Evolutionary conservation across 2,113 vertebrate species (phyloP), one percentile per base, ranked within the genome.

Genomic region (Carassius auratus): DNA sequence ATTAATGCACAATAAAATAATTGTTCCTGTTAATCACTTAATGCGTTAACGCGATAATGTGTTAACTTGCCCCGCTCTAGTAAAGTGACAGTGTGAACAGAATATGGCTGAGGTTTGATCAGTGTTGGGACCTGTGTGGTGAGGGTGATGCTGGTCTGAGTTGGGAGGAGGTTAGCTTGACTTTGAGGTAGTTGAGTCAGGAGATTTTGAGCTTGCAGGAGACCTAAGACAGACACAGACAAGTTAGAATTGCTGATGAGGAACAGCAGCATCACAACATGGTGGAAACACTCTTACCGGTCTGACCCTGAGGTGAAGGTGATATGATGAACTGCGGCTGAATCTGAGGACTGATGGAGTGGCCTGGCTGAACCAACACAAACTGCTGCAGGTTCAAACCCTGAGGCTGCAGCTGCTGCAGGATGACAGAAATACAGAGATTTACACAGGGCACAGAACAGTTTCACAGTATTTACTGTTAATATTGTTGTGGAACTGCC

Each of bases 291-390:
- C n/a, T 85, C 95, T 92, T 90, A 99, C 98, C 95, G 94, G 96
- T 97, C 92, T 98, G 98, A 93, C 96, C 95, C 95, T 97, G 97
- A 87, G 97, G 95, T 84, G 98, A 99, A 96, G 97, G 95, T 84
- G 98, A 99, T 96, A 99, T 97, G 96, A 99, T 98, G 89, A 99
- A 98, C 95, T 99, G 98, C 85, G 96, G 95, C 89, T 98, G 97
- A 94, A 99, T 92, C 92, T 93, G 96, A 85, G 97, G 95, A 87
- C 96, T 95, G n/a, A 95, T 94, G 4, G 90, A 94, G 88, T 95
- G 93, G 71, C 95, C 94, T 3, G 98, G 97, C 92, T 99, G 98
- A 90, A 99, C 95, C 95, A 99, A 93, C 90, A 99, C 97, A 91
- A 99, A 98, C 95, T 99, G 98, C 75, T 97, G 98, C 93, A 99